Evolutionary conservation across 2,888 invertebrate genomes (phyloP).

Genomic region (Sphecodes monilicornis): DNA sequence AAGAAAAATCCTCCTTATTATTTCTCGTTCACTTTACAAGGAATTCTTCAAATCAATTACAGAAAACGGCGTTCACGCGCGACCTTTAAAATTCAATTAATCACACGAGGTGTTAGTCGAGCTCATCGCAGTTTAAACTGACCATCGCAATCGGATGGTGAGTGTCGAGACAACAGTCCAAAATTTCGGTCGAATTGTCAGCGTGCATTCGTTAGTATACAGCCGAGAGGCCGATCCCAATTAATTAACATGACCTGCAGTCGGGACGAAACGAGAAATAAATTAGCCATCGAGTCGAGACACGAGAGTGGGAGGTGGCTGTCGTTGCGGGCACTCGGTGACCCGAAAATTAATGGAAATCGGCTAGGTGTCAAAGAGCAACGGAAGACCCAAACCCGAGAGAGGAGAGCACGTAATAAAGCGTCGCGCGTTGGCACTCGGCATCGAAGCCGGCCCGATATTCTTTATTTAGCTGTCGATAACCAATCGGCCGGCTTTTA

Average conservation of each 20-base stretch:
- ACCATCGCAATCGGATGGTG: not conserved
- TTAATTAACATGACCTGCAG: not conserved
- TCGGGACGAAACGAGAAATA: not conserved
- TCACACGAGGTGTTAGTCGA: too few species aligned
- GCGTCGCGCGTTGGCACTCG: slow-evolving; percentile 48
- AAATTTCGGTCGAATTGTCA: not conserved
- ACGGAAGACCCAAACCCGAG: slow-evolving; percentile 22
- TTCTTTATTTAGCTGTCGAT: slow-evolving; percentile 66
- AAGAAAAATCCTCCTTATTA: too few species aligned
- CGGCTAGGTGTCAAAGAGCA: slow-evolving; percentile 24
- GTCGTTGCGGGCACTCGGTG: not conserved
- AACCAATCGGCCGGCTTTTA: slow-evolving; percentile 61
- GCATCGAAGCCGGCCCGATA: slow-evolving; percentile 56
- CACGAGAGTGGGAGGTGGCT: not conserved
- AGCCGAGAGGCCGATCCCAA: not conserved
- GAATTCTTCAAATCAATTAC: too few species aligned
- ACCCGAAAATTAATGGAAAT: slow-evolving; percentile 31
- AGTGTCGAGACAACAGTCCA: not conserved
- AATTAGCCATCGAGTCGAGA: not conserved
- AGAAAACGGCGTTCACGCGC: too few species aligned
- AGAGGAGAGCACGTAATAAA: slow-evolving; percentile 46
- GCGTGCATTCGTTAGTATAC: not conserved
- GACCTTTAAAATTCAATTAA: too few species aligned
- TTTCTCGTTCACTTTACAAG: too few species aligned
- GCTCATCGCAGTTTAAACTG: not conserved